phyloP scores from a whole-genome alignment of 2,797 vertebrate genomes.

The Fratercula arctica region DNA sequence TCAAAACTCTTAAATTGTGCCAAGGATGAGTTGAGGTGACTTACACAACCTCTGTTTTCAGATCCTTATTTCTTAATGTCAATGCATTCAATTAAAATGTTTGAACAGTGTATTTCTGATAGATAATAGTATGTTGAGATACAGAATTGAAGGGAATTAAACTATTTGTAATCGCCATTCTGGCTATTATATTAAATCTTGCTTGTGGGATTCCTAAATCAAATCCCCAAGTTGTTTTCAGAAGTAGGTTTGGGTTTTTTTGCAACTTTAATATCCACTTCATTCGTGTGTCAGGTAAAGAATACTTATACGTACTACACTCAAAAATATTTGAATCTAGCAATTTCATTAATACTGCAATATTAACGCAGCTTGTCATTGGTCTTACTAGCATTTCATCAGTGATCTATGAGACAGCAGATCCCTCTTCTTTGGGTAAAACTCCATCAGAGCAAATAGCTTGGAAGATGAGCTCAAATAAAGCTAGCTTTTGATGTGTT shows the following conservation, averaged over 20 bases:
- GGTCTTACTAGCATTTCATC: slow-evolving; percentile 23
- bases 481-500: neutral
- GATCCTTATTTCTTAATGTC: neutral
- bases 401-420: slow-evolving; percentile 46
- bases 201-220: neutral
- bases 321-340: slow-evolving; percentile 15
- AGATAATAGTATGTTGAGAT: neutral
- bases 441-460: slow-evolving; percentile 12
- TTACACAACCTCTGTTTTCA: neutral
- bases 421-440: slow-evolving; percentile 16
- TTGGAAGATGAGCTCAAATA: neutral
- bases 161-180: neutral
- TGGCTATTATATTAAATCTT: neutral
- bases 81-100: neutral
- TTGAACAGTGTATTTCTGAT: neutral
- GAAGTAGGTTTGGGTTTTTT: neutral
- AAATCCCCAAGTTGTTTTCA: neutral
- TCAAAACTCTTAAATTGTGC: neutral
- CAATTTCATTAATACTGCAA: neutral
- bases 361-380: slow-evolving; percentile 31
- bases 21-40: neutral
- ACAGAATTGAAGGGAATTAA: neutral
- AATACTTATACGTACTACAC: neutral
- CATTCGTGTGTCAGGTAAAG: neutral
- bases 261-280: neutral